These are phyloP conservation scores for Tangara arthus DNA, from an alignment of 2,797 vertebrate genomes.

Conservation along the genomic window DNA sequence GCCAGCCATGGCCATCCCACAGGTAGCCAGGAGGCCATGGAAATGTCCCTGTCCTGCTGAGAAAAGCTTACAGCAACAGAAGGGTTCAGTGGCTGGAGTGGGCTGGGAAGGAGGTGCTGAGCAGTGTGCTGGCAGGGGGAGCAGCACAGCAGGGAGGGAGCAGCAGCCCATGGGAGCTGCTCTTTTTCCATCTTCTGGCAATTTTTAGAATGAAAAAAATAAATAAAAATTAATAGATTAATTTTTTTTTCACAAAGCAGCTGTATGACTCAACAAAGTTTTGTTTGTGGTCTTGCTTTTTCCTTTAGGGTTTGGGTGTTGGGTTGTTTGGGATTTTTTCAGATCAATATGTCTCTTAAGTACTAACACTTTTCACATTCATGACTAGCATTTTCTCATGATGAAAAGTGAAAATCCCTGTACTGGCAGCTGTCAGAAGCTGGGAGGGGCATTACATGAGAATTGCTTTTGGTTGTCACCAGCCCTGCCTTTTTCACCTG, in stretches of 20 bases:
- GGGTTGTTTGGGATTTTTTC: background rate
- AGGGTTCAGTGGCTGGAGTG: fast-evolving
- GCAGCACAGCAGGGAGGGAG: background rate
- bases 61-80: background rate
- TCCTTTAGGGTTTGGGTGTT: background rate
- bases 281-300: background rate
- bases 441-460: background rate
- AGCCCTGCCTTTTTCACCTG: background rate
- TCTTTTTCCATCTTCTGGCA: background rate
- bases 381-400: background rate
- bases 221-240: background rate
- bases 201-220: background rate
- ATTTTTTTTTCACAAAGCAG: background rate
- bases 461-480: background rate
- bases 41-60: background rate
- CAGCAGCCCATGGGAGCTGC: background rate
- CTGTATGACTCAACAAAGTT: background rate
- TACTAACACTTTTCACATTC: background rate
- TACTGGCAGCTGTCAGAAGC: background rate
- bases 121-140: background rate
- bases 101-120: background rate
- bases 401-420: background rate
- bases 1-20: too few species aligned
- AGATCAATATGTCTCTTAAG: background rate
- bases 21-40: background rate